A percentile compares a stretch with the other conserved stretches of the same genome.
phyloP scores from a whole-genome alignment of 2,797 vertebrate species.

The Gymnodraco acuticeps region DNA sequence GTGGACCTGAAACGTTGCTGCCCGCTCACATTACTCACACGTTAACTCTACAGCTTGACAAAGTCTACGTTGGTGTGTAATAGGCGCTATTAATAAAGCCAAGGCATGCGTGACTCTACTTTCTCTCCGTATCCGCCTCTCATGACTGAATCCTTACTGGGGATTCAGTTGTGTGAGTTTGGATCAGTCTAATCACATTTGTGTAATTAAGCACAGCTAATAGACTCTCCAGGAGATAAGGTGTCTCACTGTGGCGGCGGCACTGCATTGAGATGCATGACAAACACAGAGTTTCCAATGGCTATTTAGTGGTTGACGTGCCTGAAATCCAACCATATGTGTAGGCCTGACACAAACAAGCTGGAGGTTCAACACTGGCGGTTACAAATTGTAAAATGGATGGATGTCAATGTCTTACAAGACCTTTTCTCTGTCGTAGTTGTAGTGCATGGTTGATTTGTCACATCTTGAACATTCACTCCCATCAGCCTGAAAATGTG shows the following conservation, averaged over 20 bases:
- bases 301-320: slow-evolving; percentile 20
- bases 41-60: slow-evolving; percentile 35
- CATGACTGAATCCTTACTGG: slow-evolving; percentile 66
- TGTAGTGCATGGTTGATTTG: background rate
- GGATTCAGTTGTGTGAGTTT: slow-evolving; percentile 79
- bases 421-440: slow-evolving; percentile 10
- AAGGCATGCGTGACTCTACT: slow-evolving; percentile 72
- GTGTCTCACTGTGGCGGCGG: slow-evolving; percentile 74
- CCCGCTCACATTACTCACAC: slow-evolving; percentile 53
- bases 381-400: background rate
- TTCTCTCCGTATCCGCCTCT: slow-evolving; percentile 69
- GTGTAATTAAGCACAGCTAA: slow-evolving; percentile 88
- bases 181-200: slow-evolving; percentile 85
- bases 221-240: slow-evolving; percentile 81
- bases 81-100: slow-evolving; percentile 79
- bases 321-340: slow-evolving; percentile 17
- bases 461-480: background rate
- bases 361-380: slow-evolving; percentile 30
- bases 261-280: slow-evolving; percentile 68
- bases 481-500: background rate
- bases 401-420: slow-evolving; percentile 12
- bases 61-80: slow-evolving; percentile 62
- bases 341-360: slow-evolving; percentile 30
- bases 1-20: slow-evolving; percentile 52
- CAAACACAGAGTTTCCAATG: slow-evolving; percentile 60